Base-by-base conservation (phyloP, 1,140 invertebrate species). In the Berghia stephanieae region DNA sequence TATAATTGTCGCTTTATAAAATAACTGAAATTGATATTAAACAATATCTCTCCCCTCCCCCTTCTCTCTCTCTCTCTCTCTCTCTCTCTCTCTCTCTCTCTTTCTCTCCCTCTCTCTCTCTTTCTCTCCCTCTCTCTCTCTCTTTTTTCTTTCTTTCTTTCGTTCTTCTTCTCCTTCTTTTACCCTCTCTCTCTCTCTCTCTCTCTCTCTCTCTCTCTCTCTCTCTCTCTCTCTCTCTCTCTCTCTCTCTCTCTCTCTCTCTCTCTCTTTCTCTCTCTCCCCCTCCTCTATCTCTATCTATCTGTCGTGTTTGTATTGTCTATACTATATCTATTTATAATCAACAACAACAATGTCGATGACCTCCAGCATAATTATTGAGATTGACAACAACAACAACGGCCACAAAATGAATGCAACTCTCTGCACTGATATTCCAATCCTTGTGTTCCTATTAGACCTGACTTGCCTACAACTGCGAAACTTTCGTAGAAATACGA, bases 191-290 rank as follows among this genome's bases (percentile, higher is more conserved):
- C 31, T 49, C 71, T 49, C 57, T 46, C 77, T 3, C 46, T 44
- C 66, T n/a, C 63, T 21, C 38, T 38, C 66, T 67, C 36, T 27
- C 63, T 60, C 55, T 46, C 67, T 71, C 49, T 71, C 69, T 71
- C 57, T 43, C 69, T 63, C 52, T 36, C 49, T 71, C 38, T 71
- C 69, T 67, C 67, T 72, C 40, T 67, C 67, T 63, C 69, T 72
- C 68, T 44, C 46, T 21, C 8, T 43, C 68, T 57, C 68, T 67
- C 69, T 27, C 57, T 34, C 76, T 78, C 38, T 73, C 38, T 75
- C 38, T 52, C 38, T 52, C 36, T 74, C 1, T 60, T 34, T 55
- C 38, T 57, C 49, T 57, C 36, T 74, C 55, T 74, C 27, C n/a
- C 36, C 27, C 44, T 13, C 4, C 43, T 21, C n/a, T 4, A 13